These are phyloP conservation scores for Drosophila emarginata DNA, from an alignment of 2,888 invertebrate genomes.

Conservation along the genomic window DNA sequence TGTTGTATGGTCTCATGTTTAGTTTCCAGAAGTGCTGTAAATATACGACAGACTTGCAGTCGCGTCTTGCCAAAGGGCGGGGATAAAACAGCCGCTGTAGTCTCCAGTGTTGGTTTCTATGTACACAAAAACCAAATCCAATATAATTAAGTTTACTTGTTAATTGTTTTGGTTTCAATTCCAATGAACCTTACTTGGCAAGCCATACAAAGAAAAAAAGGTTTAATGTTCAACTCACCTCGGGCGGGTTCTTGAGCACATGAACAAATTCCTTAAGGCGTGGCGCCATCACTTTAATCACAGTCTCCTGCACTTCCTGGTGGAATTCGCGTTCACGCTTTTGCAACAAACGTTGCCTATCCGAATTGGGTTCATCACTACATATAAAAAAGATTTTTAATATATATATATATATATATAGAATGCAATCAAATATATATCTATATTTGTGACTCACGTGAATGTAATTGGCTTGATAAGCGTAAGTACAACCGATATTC, in stretches of 20 bases:
- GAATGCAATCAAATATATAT: background rate
- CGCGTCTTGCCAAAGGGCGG: conserved; percentile 91
- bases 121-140: conserved; percentile 15
- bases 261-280: conserved; percentile 88
- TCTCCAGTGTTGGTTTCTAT: conserved; percentile 86
- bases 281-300: conserved; percentile 86
- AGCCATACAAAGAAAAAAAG: background rate
- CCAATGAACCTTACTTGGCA: too few relatives aligned
- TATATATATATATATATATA: background rate
- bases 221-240: conserved; percentile 84
- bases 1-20: conserved; percentile 88
- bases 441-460: conserved; percentile 69
- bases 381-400: background rate
- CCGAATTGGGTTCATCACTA: conserved; percentile 81
- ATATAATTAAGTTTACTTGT: background rate
- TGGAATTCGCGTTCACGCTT: conserved; percentile 85
- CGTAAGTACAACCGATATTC: conserved; percentile 90
- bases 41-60: conserved; percentile 90
- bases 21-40: conserved; percentile 89
- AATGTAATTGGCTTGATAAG: conserved; percentile 84
- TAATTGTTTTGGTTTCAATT: background rate
- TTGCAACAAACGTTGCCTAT: conserved; percentile 75
- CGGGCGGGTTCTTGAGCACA: conserved; percentile 87
- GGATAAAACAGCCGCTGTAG: conserved; percentile 88
- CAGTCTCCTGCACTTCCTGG: conserved; percentile 85